Percentiles rank a stretch among this genome's conserved stretches.
These are phyloP conservation scores for Phoenoteleia sp. DNA, from an alignment of 2,888 invertebrate species.

Conservation along the genomic window DNA sequence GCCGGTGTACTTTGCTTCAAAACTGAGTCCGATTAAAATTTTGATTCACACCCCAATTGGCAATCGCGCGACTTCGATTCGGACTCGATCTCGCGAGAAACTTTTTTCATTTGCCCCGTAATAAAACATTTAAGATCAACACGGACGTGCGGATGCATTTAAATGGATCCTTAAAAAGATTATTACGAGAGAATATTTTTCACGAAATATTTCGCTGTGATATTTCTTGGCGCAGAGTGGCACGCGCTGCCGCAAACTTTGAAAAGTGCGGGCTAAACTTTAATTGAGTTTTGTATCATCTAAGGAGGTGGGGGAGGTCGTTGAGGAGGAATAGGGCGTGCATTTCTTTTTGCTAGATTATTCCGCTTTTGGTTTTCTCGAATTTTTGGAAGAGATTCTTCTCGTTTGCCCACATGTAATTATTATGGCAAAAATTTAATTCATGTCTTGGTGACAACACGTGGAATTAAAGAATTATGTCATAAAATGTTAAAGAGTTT, in stretches of 20 bases:
- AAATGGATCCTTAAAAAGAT: slow-evolving; percentile 42
- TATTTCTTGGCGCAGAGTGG: slow-evolving; percentile 33
- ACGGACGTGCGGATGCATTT: slow-evolving; percentile 30
- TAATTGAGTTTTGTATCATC: slow-evolving; percentile 70
- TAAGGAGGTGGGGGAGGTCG: not conserved
- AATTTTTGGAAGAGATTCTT: too few species aligned
- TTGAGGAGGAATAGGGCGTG: slow-evolving; percentile 1
- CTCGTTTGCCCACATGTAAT: too few species aligned
- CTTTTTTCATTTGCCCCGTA: slow-evolving; percentile 12
- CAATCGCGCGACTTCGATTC: slow-evolving; percentile 5
- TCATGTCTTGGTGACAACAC: too few species aligned
- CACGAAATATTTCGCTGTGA: slow-evolving; percentile 32
- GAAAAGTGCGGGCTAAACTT: slow-evolving; percentile 54
- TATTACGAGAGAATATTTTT: slow-evolving; percentile 39
- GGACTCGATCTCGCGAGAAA: not conserved
- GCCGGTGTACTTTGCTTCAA: not conserved
- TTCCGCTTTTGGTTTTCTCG: too few species aligned
- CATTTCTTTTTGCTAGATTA: slow-evolving; percentile 34
- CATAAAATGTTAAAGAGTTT: too few species aligned
- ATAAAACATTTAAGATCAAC: slow-evolving; percentile 16
- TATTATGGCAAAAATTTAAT: too few species aligned
- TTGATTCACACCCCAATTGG: slow-evolving; percentile 42
- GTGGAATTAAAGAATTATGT: too few species aligned
- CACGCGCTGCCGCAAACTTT: slow-evolving; percentile 35
- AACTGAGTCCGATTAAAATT: slow-evolving; percentile 24